Conservation (phyloP, 1,140 invertebrate species). For the Dendrolimus punctatus region DNA sequence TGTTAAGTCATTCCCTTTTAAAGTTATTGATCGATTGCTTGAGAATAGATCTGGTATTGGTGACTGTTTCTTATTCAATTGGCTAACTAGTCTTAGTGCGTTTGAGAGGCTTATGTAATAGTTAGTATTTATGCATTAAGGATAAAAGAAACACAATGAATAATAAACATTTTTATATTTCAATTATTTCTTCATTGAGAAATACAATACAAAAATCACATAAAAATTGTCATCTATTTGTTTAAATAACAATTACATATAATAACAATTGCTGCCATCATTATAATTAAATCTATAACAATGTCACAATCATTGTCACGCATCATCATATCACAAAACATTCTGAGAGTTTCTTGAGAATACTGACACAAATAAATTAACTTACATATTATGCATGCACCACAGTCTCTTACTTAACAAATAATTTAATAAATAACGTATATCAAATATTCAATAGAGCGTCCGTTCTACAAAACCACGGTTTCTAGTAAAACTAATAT, state of each 20-base stretch:
- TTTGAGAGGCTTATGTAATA: no score
- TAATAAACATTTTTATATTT: slow-evolving; percentile 32
- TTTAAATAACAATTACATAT: slow-evolving; percentile 37
- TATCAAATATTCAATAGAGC: slow-evolving; percentile 30
- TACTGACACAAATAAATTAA: slow-evolving; percentile 70
- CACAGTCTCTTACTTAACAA: slow-evolving; percentile 46
- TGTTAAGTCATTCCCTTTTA: no score
- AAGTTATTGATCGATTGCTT: no score
- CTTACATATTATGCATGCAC: slow-evolving; percentile 55
- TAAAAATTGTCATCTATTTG: slow-evolving; percentile 36
- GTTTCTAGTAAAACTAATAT: slow-evolving; percentile 13
- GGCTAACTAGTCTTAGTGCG: no score
- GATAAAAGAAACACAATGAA: slow-evolving; percentile 11
- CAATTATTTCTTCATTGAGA: slow-evolving; percentile 32
- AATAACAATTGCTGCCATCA: slow-evolving; percentile 35
- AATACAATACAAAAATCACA: slow-evolving; percentile 53
- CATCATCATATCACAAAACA: slow-evolving; percentile 34
- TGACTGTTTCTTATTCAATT: no score
- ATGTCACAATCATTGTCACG: slow-evolving; percentile 34
- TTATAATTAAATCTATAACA: slow-evolving; percentile 27
- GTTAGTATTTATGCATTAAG: no score
- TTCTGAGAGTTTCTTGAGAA: slow-evolving; percentile 39
- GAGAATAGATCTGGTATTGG: no score
- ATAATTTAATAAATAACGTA: slow-evolving; percentile 65
- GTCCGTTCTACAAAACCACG: slow-evolving; percentile 32